Conservation (phyloP, 2,113 vertebrate genomes). For the Leptobrachium leishanense region DNA sequence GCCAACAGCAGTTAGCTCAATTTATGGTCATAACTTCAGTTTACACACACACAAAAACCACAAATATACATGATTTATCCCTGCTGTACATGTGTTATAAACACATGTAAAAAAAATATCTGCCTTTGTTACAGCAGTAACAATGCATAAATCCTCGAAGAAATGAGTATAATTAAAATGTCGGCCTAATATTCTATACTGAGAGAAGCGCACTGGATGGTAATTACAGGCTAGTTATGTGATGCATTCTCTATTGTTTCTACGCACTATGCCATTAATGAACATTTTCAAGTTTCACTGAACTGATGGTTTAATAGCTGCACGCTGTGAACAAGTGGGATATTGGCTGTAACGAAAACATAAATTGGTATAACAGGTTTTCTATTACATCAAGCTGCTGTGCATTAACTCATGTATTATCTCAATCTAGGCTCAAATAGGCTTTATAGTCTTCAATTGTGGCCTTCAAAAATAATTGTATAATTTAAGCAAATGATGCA, state of each 20-base stretch:
- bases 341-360: slow-evolving; percentile 50
- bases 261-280: slow-evolving; percentile 59
- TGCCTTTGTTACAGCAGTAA: slow-evolving; percentile 7
- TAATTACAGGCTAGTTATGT: slow-evolving; percentile 57
- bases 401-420: background rate
- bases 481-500: too few species aligned
- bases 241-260: slow-evolving; percentile 56
- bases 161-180: slow-evolving; percentile 48
- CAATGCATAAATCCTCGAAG: slow-evolving; percentile 38
- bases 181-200: slow-evolving; percentile 3
- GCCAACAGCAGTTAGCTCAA: too few species aligned
- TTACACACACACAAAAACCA: too few species aligned
- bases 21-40: too few species aligned
- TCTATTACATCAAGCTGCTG: background rate
- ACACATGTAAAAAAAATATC: background rate
- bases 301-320: slow-evolving; percentile 57
- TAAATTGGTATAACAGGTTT: background rate
- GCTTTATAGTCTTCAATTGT: background rate
- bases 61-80: too few species aligned
- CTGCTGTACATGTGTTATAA: too few species aligned
- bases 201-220: slow-evolving; percentile 11
- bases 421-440: background rate
- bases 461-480: too few species aligned
- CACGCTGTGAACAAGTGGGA: slow-evolving; percentile 57
- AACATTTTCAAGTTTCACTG: slow-evolving; percentile 59